Evolutionary conservation across 2,888 invertebrate genomes (phyloP).

Genomic region (Lepidochitona cinerea): DNA sequence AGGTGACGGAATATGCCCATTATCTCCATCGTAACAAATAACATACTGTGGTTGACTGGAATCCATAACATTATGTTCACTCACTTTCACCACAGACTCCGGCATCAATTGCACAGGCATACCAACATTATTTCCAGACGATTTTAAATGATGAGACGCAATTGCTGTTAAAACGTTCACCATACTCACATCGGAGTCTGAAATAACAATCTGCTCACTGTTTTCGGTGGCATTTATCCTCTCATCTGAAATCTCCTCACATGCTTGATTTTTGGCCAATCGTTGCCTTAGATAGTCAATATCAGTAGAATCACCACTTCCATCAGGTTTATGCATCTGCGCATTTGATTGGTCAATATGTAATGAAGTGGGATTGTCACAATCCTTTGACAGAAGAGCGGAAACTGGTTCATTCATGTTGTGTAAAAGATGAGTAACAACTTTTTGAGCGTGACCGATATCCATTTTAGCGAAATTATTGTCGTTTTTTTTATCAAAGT

Average conservation of each 20-base stretch:
- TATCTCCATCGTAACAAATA: conserved; percentile 13
- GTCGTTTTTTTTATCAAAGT: neutral
- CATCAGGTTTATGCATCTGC: neutral
- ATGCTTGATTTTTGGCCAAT: neutral
- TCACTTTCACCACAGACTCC: neutral
- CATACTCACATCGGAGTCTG: conserved; percentile 39
- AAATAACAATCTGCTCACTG: neutral
- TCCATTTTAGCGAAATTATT: neutral
- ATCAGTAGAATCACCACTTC: neutral
- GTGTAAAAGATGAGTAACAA: conserved; percentile 42
- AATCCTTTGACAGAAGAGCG: conserved; percentile 3
- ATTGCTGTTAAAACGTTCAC: conserved; percentile 57
- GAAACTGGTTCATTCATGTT: conserved; percentile 49
- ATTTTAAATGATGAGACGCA: conserved; percentile 46
- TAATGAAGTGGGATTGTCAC: neutral
- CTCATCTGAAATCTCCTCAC: neutral
- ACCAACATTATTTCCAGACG: conserved; percentile 7
- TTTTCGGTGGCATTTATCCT: neutral
- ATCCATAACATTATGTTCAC: neutral
- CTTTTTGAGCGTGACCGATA: neutral
- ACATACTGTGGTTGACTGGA: neutral
- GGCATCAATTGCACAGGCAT: neutral
- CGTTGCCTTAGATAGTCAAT: neutral
- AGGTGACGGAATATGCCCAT: conserved; percentile 22
- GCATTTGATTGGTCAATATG: neutral